Evolutionary conservation across 2,888 invertebrate species (phyloP).

Genomic region (Trisateles emortualis): DNA sequence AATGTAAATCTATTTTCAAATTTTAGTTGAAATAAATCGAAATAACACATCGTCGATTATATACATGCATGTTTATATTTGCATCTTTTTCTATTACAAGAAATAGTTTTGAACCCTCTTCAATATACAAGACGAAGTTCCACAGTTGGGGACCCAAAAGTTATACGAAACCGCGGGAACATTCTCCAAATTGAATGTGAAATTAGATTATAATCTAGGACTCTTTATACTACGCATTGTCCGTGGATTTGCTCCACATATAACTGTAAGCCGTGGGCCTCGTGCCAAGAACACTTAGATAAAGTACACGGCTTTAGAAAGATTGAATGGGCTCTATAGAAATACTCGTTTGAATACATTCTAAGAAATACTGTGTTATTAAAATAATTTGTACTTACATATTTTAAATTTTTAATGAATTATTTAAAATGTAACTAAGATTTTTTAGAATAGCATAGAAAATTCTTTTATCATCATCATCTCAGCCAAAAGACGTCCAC

Average conservation of each 20-base stretch:
- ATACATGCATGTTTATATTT: slow-evolving; percentile 5
- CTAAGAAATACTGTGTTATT: neutral
- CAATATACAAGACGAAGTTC: slow-evolving; percentile 22
- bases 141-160: slow-evolving; percentile 25
- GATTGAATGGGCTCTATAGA: neutral
- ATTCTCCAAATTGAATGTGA: slow-evolving; percentile 41
- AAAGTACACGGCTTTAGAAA: slow-evolving; percentile 6
- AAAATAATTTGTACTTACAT: neutral
- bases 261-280: neutral
- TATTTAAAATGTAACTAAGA: no score
- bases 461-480: no score
- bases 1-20: no score
- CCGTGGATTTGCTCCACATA: slow-evolving; percentile 14
- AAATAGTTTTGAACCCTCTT: slow-evolving; percentile 11
- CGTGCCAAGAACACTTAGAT: slow-evolving; percentile 9
- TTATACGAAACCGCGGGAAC: slow-evolving; percentile 22
- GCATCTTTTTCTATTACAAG: slow-evolving; percentile 15
- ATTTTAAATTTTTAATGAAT: no score
- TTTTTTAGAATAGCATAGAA: no score
- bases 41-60: no score
- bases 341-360: slow-evolving; percentile 2
- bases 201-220: slow-evolving; percentile 39
- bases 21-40: no score
- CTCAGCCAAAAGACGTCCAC: no score
- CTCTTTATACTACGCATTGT: slow-evolving; percentile 19